phyloP scores from a whole-genome alignment of 2,113 vertebrate species.

The Anoura caudifer region DNA sequence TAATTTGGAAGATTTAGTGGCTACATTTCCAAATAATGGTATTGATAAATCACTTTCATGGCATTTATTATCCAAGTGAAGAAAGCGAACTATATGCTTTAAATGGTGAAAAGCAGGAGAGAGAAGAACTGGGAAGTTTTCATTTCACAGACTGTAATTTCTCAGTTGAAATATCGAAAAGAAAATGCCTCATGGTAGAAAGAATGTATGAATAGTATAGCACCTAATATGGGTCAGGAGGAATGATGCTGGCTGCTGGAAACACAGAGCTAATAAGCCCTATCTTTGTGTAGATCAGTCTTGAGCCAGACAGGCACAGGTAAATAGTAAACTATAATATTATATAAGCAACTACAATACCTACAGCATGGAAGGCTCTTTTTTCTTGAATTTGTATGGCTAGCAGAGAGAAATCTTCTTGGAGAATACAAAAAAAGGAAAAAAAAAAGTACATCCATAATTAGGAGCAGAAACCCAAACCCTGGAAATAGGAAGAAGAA shows the following conservation, averaged over 20 bases:
- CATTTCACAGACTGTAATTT: conserved; percentile 18
- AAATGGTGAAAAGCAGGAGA: neutral
- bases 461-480: neutral
- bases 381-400: neutral
- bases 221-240: neutral
- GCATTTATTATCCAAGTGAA: neutral
- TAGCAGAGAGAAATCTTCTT: neutral
- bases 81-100: neutral
- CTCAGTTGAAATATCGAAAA: neutral
- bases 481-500: neutral
- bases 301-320: neutral
- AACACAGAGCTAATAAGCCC: neutral
- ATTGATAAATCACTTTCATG: neutral
- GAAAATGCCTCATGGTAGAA: neutral
- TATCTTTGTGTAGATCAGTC: neutral
- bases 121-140: neutral
- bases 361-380: neutral
- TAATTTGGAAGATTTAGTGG: neutral
- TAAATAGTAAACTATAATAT: neutral
- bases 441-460: neutral
- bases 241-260: neutral
- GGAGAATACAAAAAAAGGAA: neutral
- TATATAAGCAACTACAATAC: neutral
- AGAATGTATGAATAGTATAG: neutral
- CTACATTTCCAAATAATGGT: neutral